A percentile compares a stretch with the other conserved stretches of the same genome.
Evolutionary conservation across 2,888 invertebrate species (phyloP).

Genomic region (Noctua janthe): DNA sequence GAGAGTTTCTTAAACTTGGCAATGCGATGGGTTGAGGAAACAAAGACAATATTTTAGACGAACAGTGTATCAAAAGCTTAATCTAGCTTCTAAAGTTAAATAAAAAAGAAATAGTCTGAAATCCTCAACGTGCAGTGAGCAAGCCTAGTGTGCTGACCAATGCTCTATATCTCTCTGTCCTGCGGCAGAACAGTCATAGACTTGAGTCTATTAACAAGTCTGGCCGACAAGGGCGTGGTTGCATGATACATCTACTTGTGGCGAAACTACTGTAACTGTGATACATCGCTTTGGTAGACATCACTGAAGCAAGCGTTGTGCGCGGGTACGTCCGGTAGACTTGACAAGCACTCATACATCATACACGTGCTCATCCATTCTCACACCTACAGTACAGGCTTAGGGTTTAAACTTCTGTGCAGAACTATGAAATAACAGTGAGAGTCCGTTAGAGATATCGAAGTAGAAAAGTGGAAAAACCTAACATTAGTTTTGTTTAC

Average conservation of each 20-base stretch:
- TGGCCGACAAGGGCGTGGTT: constrained; percentile 9
- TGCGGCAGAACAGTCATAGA: neutral
- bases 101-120: neutral
- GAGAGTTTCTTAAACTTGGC: neutral
- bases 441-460: neutral
- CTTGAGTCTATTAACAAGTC: neutral
- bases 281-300: constrained; percentile 62
- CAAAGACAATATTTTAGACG: neutral
- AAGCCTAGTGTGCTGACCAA: neutral
- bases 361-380: neutral
- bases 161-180: neutral
- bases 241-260: neutral
- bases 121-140: neutral
- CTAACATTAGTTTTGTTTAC: neutral
- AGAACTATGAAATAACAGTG: neutral
- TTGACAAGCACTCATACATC: constrained; percentile 1
- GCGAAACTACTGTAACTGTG: neutral
- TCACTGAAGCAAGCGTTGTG: constrained; percentile 18
- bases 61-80: neutral
- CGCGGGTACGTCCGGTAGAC: constrained; percentile 10
- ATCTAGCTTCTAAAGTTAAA: neutral
- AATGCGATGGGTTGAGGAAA: neutral
- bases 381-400: neutral
- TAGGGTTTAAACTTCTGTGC: neutral
- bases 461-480: constrained; percentile 31